These are phyloP conservation scores for Bos taurus DNA, from an alignment of 2,113 vertebrate species.

Conservation along the genomic window ARS-UCD2.0 NC_037336.1:32311501-32312000, in stretches of 20 bases:
- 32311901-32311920: not conserved
- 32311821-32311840: not conserved
- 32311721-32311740: not conserved
- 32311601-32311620: not conserved
- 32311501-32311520: not conserved
- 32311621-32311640: not conserved
- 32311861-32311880: not conserved
- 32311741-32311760: not conserved
- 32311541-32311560: not conserved
- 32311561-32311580: not conserved
- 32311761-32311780: not conserved
- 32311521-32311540: not conserved
- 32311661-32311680: not conserved
- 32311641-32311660: not conserved
- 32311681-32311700: not conserved
- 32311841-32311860: not conserved
- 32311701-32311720: not conserved
- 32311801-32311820: not conserved
- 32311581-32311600: not conserved
- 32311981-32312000: not conserved
- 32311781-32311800: not conserved
- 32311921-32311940: not conserved
- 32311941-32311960: not conserved
- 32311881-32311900: not conserved
- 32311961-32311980: not conserved